Evolutionary conservation across 2,797 vertebrate species (phyloP), one percentile per base, ranked within the genome.

Genomic region (Pogoniulus pusillus): DNA sequence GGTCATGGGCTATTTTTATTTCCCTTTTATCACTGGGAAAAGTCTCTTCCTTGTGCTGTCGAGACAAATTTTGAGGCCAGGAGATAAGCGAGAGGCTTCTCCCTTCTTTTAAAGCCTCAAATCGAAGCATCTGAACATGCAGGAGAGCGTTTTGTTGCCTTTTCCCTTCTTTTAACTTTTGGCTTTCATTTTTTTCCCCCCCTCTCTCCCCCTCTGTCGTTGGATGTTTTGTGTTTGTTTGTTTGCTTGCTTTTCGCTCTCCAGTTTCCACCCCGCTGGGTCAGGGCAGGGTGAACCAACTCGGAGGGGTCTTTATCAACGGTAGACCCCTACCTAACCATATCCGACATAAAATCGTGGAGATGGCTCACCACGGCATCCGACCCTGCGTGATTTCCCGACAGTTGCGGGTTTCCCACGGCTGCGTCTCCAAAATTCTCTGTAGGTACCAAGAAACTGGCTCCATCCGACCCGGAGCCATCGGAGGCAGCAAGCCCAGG

Each of bases 331-430:
- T 99, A 85, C 99, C 99, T 74, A 99, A 99, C 96, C 99, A 99
- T 93, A 99, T 99, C 96, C 98, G 99, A 55, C 99, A 99, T 96
- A 99, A 99, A 97, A 99, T 99, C 74, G 99, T 99, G 95, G 99
- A 99, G 97, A 99, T 99, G 99, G 99, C 99, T 24, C 99, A 99
- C 91, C 99, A 99, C 65, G 99, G 99, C 87, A 99, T 99, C 97
- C 97, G 99, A 85, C 99, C 99, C 95, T 99, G 99, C 74, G 99
- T 99, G 87, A 99, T 99, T 97, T 99, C 99, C 91, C 97, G 99
- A 82, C 99, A 99, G 96, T 96, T 99, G 57, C 98, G 99, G 7
- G 99, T 99, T 66, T 99, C 99, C 85, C 99, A 99, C 60, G 99
- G 99, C n/a, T 99, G 99, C 27, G 99, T 99, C 64, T 99, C 99